Evolutionary conservation across 2,113 vertebrate species (phyloP), one percentile per base, ranked within the genome.

Genomic region (Oreochromis spilurus): DNA sequence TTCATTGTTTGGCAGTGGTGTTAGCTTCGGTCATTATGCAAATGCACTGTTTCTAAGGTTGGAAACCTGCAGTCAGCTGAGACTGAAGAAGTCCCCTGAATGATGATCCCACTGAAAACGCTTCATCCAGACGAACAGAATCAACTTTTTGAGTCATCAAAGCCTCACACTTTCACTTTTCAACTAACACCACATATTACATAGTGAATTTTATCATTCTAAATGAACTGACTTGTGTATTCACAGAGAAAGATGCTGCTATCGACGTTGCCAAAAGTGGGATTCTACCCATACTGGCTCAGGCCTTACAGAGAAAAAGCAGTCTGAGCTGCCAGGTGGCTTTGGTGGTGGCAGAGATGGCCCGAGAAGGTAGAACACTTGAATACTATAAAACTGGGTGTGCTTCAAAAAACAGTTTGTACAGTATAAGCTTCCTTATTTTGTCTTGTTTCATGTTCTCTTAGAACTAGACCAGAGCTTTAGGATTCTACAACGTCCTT

Each of bases 271-370:
- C 83, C 54, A 93, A 87, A 31, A 97, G 96, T 79, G 96, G 95
- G 36, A 96, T 97, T 87, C 95, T 97, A 19, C 93, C 95, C 58
- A 89, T 89, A 1, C 75, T 98, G 89, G 94, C 95, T 65, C 95
- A 96, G 91, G 84, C 96, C 60, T 92, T 97, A 43, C 93, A 92
- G 89, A 91, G 89, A 40, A 96, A 94, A 5, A 94, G 95, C 89
- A 82, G 12, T 4, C 96, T 97, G 16, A 96, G 95, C 70, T 91
- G 95, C 70, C 96, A 96, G 93, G 96, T 96, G 87, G 95, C 97
- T 7, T 95, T 97, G 54, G 90, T 97, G 88, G 95, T 97, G 55
- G 97, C 97, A 53, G 97, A 98, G 91, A 95, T 97, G 93, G 96
- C 97, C 55, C 96, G 97, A 84, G 97, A 97, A 78, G 97, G 97